Evolutionary conservation across 2,888 invertebrate species (phyloP).

Genomic region (Bibio marci): DNA sequence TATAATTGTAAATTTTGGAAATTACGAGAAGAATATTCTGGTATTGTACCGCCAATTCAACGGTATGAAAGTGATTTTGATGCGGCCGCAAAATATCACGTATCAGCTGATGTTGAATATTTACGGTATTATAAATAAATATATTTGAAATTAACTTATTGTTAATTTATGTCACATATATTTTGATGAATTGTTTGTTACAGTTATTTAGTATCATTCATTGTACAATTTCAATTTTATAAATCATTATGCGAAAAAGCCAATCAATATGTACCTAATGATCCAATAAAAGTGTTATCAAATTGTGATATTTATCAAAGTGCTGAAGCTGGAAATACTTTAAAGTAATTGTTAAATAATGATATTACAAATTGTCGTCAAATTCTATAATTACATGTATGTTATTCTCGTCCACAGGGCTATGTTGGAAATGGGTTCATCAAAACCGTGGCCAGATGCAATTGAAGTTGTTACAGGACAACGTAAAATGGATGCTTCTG

Average conservation of each 20-base stretch:
- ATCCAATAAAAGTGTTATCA: conserved; percentile 50
- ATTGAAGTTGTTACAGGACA: conserved; percentile 66
- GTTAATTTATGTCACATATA: too few relatives aligned
- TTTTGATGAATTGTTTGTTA: conserved; percentile 7
- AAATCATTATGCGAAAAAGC: conserved; percentile 56
- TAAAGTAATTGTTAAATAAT: conserved; percentile 30
- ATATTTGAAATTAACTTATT: conserved; percentile 28
- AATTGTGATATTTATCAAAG: conserved; percentile 76
- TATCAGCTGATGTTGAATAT: conserved; percentile 52
- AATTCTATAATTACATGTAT: background rate
- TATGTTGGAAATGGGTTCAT: conserved; percentile 55
- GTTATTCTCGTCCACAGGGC: conserved; percentile 29
- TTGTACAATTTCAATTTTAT: conserved; percentile 67
- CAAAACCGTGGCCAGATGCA: conserved; percentile 70
- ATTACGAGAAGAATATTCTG: conserved; percentile 42
- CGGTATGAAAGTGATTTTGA: conserved; percentile 54
- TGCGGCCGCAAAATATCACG: conserved; percentile 57
- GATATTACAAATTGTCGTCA: background rate
- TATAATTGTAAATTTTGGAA: conserved; percentile 53
- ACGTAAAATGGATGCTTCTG: conserved; percentile 54
- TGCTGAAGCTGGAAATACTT: conserved; percentile 54
- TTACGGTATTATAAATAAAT: too few relatives aligned
- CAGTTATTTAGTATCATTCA: conserved; percentile 59
- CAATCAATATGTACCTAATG: conserved; percentile 55
- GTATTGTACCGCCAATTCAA: conserved; percentile 45